Percentiles rank a stretch among this genome's conserved stretches.
These are phyloP conservation scores for Ranitomeya imitator DNA, from an alignment of 2,113 vertebrate species.

Conservation along the genomic window DNA sequence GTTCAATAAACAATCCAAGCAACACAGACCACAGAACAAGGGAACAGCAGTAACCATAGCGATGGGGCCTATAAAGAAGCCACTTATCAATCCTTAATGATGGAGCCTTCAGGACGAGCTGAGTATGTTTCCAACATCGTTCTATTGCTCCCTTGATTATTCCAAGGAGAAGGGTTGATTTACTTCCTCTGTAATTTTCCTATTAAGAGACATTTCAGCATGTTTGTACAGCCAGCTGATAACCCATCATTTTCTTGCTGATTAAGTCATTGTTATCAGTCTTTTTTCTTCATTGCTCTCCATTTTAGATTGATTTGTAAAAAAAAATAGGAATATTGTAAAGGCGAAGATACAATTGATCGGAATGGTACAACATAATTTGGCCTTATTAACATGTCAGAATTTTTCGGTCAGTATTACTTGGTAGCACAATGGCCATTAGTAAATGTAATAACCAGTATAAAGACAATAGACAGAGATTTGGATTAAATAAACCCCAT, in stretches of 20 bases:
- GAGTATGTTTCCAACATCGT: neutral
- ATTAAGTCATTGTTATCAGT: neutral
- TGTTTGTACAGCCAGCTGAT: neutral
- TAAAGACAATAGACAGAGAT: too few relatives aligned
- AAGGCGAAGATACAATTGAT: too few relatives aligned
- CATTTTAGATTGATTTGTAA: too few relatives aligned
- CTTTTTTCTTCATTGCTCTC: neutral
- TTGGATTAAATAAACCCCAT: too few relatives aligned
- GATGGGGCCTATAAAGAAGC: constrained; percentile 34
- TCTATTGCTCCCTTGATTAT: constrained; percentile 16
- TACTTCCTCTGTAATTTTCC: neutral
- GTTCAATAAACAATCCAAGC: constrained; percentile 22
- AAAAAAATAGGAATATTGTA: too few relatives aligned
- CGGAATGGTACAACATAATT: too few relatives aligned
- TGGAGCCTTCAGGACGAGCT: constrained; percentile 21
- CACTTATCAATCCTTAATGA: constrained; percentile 41
- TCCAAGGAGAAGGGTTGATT: neutral
- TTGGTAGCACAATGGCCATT: too few relatives aligned
- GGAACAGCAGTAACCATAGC: constrained; percentile 39
- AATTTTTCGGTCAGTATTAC: too few relatives aligned
- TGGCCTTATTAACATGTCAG: too few relatives aligned
- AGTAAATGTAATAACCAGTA: too few relatives aligned
- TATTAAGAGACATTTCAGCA: neutral
- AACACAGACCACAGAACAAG: constrained; percentile 21
- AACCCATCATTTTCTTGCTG: neutral